These are phyloP conservation scores for Melospiza georgiana DNA, from an alignment of 2,113 vertebrate genomes.

Conservation along the genomic window DNA sequence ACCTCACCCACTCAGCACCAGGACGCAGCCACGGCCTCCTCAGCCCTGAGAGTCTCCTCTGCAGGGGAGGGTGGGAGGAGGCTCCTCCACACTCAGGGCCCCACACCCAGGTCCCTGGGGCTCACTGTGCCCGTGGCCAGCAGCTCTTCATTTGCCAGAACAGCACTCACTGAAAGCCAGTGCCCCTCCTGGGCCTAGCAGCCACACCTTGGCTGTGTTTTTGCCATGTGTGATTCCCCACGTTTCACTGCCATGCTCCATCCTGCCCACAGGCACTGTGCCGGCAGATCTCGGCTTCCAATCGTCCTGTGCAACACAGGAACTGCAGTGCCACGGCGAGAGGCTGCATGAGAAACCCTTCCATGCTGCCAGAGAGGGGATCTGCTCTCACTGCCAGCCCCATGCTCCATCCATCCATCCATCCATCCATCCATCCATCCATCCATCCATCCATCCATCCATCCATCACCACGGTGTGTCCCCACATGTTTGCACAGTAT, in stretches of 20 bases:
- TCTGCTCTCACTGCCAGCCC: accelerated
- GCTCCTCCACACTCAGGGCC: not conserved
- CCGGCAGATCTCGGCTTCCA: accelerated
- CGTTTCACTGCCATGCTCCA: accelerated
- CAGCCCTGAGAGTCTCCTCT: not conserved
- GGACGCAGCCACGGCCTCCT: not conserved
- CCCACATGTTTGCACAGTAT: not conserved
- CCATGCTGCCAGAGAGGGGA: accelerated
- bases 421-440: too few species aligned
- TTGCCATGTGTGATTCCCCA: not conserved
- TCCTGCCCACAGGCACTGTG: accelerated
- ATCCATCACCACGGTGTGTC: accelerated
- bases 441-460: accelerated
- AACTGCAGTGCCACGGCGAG: not conserved
- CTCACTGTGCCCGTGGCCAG: accelerated
- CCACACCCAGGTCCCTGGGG: not conserved
- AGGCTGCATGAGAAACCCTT: not conserved
- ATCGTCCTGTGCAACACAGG: accelerated
- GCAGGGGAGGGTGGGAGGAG: not conserved
- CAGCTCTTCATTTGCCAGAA: accelerated
- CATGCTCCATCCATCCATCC: accelerated
- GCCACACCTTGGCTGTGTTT: not conserved
- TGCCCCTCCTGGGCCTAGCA: not conserved
- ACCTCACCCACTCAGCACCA: accelerated
- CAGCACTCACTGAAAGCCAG: not conserved